Evolutionary conservation across 2,113 vertebrate genomes (phyloP), one percentile per base, ranked within the genome.

Genomic region (Nyctereutes procyonoides): DNA sequence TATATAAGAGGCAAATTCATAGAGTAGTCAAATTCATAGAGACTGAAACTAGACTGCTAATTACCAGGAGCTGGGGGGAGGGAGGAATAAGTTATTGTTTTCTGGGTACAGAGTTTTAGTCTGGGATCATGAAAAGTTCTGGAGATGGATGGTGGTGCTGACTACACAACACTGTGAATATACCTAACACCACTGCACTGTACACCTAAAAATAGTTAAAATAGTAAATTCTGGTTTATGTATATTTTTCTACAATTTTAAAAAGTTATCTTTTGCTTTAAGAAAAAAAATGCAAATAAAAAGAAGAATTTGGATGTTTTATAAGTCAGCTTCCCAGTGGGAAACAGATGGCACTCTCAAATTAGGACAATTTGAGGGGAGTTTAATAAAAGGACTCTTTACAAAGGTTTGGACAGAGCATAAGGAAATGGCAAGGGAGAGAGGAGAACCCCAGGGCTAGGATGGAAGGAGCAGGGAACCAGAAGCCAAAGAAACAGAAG

Each of bases 311-410:
- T 20, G 35, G 4, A 38, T 56, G 4, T 90, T 95, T 79, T 92
- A 67, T 94, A 38, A 53, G 20, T 89, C n/a, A 74, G 55, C 82
- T 93, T 94, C 81, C 69, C 74, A 84, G 43, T 19, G 74, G 58
- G 89, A 88, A 79, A 96, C 80, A 93, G 76, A 95, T 63, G 69
- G 51, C 84, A 88, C 35, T n/a, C 35, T 94, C 67, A 92, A 86
- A 94, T 83, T 65, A 93, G 89, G 56, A 74, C 88, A 89, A 77
- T 65, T 74, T 85, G 71, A 97, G 35, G 51, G 86, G 35, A 63
- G n/a, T 38, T 88, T 92, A 53, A 96, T 80, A 65, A 95, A 93
- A 79, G 65, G 28, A 55, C 35, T 69, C 55, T 90, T 81, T 53
- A 60, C 48, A 91, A 93, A 96, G 74, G 24, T 93, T 90, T 85